Percentiles rank a stretch among this genome's conserved stretches.
Evolutionary conservation across 2,888 invertebrate species (phyloP).

Genomic region (Drosophila colorata): DNA sequence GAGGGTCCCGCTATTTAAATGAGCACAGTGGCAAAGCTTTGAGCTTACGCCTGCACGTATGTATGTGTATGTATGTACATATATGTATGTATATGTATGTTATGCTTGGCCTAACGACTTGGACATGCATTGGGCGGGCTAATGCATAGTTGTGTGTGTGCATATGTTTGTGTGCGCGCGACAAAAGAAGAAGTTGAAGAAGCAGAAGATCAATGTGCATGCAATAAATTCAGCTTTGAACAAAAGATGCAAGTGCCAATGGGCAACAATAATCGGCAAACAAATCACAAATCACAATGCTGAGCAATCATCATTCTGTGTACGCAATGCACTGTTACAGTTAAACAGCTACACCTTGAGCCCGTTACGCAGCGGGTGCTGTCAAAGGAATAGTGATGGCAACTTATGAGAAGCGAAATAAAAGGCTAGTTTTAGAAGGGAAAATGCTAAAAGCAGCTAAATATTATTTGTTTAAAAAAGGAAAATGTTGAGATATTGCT

Average conservation of each 20-base stretch:
- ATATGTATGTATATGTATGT: slow-evolving; percentile 20
- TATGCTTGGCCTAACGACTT: slow-evolving; percentile 70
- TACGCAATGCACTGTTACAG: slow-evolving; percentile 41
- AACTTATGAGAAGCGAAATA: not conserved
- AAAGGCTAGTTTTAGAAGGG: not conserved
- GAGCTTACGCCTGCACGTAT: slow-evolving; percentile 28
- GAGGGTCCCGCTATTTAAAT: slow-evolving; percentile 71
- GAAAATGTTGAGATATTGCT: no score
- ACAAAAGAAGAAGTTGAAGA: slow-evolving; percentile 46
- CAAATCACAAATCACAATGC: slow-evolving; percentile 57
- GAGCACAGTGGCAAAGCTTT: slow-evolving; percentile 46
- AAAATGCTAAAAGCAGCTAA: not conserved
- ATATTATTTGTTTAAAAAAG: no score
- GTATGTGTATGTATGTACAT: slow-evolving; percentile 1
- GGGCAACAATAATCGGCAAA: slow-evolving; percentile 63
- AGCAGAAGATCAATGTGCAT: slow-evolving; percentile 38
- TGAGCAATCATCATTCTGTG: slow-evolving; percentile 46
- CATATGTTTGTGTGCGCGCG: slow-evolving; percentile 9
- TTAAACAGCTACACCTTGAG: slow-evolving; percentile 66
- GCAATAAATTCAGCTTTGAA: slow-evolving; percentile 67
- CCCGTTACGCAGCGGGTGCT: slow-evolving; percentile 68
- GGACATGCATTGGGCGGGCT: slow-evolving; percentile 75
- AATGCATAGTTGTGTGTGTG: not conserved
- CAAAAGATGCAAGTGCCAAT: slow-evolving; percentile 51
- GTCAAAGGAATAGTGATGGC: not conserved